Percentiles rank a stretch among this genome's conserved stretches.
These are phyloP conservation scores for Dione vanillae DNA, from an alignment of 2,888 invertebrate species.

Conservation along the genomic window DNA sequence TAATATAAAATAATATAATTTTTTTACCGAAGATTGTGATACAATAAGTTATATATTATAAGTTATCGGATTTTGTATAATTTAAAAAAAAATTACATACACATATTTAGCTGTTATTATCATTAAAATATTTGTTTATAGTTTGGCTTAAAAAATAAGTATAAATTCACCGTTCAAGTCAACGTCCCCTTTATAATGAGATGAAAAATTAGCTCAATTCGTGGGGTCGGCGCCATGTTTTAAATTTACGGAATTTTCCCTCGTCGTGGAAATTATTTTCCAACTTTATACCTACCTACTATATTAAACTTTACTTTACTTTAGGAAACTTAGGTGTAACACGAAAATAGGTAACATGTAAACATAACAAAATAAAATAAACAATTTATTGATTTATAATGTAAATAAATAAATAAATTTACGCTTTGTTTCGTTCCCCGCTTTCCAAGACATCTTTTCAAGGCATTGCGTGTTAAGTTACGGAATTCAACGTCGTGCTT, in stretches of 20 bases:
- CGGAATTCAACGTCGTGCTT: no score
- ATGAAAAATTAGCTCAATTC: constrained; percentile 34
- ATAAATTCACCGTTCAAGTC: constrained; percentile 17
- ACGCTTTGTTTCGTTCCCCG: no score
- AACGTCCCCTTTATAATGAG: constrained; percentile 31
- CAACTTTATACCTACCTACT: constrained; percentile 3
- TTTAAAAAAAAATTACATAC: not conserved
- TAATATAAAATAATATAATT: no score
- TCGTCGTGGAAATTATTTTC: constrained; percentile 18
- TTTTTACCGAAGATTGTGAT: no score
- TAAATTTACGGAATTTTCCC: constrained; percentile 26
- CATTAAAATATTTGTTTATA: constrained; percentile 28
- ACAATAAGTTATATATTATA: no score
- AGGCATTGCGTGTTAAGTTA: no score
- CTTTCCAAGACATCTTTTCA: no score
- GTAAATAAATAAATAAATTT: no score
- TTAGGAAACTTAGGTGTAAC: constrained; percentile 14
- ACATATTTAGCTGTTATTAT: constrained; percentile 15
- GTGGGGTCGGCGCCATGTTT: constrained; percentile 28
- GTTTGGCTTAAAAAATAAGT: constrained; percentile 16
- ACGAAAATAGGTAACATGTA: not conserved
- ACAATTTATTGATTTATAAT: no score
- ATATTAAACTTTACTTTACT: no score
- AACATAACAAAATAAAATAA: not conserved
- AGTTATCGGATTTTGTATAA: not conserved